Evolutionary conservation across 2,888 invertebrate species (phyloP).

Genomic region (Blastobasis lacticolella): DNA sequence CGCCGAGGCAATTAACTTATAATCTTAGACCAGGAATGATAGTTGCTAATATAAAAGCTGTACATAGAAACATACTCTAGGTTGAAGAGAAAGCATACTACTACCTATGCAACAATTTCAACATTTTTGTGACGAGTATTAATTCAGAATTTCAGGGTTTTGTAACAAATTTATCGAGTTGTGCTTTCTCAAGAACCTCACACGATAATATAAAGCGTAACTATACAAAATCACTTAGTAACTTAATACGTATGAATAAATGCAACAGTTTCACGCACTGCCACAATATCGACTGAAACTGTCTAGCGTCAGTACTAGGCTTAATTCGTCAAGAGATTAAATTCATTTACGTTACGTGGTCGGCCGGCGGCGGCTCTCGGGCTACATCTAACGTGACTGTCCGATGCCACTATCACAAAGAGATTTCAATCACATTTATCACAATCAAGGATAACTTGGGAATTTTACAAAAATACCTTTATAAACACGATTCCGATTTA

Average conservation of each 20-base stretch:
- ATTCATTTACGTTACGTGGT: constrained; percentile 17
- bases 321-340: constrained; percentile 45
- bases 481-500: not conserved
- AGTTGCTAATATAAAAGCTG: constrained; percentile 59
- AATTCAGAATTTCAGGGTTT: no score
- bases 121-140: no score
- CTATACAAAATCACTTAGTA: constrained; percentile 62
- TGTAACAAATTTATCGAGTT: no score
- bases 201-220: constrained; percentile 35
- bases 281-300: constrained; percentile 31
- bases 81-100: no score
- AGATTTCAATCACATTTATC: constrained; percentile 69
- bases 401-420: constrained; percentile 68
- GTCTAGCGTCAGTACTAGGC: constrained; percentile 37
- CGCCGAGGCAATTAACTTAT: constrained; percentile 23
- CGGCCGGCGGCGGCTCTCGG: constrained; percentile 16
- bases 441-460: constrained; percentile 57
- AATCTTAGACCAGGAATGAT: constrained; percentile 56
- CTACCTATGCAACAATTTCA: no score
- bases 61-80: constrained; percentile 48
- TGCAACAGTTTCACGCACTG: constrained; percentile 58
- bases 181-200: no score
- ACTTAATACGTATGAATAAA: constrained; percentile 63
- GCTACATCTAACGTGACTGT: constrained; percentile 66
- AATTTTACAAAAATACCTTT: constrained; percentile 27